phyloP scores from a whole-genome alignment of 2,797 vertebrate genomes.

The Pseudotriccus pelzelni region DNA sequence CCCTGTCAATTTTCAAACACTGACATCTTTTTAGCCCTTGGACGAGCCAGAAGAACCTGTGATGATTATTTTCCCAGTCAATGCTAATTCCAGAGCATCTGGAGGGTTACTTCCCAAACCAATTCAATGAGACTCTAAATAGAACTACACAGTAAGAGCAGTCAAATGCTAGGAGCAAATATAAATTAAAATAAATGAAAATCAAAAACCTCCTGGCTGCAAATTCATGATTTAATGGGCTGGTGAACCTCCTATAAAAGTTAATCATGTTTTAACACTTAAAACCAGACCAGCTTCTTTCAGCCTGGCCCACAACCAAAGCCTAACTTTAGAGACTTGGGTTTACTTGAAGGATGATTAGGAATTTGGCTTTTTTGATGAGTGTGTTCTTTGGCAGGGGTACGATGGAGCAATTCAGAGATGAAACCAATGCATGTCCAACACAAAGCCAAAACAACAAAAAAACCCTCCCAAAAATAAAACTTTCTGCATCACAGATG shows the following conservation, averaged over 20 bases:
- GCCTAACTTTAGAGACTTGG: not conserved
- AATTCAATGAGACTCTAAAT: not conserved
- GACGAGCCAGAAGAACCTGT: not conserved
- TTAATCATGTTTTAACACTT: not conserved
- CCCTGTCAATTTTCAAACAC: not conserved
- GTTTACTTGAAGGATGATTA: not conserved
- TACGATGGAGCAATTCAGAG: not conserved
- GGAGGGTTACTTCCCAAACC: not conserved
- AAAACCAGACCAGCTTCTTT: not conserved
- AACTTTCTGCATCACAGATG: not conserved
- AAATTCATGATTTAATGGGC: not conserved
- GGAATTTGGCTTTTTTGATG: not conserved
- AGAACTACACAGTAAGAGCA: not conserved
- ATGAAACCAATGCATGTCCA: not conserved
- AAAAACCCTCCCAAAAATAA: not conserved
- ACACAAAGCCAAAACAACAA: not conserved
- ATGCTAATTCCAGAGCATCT: not conserved
- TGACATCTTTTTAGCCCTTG: not conserved
- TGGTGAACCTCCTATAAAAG: not conserved
- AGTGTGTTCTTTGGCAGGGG: not conserved
- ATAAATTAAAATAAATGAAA: not conserved
- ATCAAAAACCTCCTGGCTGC: not conserved
- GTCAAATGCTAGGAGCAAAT: not conserved
- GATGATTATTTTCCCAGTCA: not conserved
- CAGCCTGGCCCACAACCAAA: not conserved